These are phyloP conservation scores for Macropodus opercularis DNA, from an alignment of 2,797 vertebrate species.

Conservation along the genomic window DNA sequence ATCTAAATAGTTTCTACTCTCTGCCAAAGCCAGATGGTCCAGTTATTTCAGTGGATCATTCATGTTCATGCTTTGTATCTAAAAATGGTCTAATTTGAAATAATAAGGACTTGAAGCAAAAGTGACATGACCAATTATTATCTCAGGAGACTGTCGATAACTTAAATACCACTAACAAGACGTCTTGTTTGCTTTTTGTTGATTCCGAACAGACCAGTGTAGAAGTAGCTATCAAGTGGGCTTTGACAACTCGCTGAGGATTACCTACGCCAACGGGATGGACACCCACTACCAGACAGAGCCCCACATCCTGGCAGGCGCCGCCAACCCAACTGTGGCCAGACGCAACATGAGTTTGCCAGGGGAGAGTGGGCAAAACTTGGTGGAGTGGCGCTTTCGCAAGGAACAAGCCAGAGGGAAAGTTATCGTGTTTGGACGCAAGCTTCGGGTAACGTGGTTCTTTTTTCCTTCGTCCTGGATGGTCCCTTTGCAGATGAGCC, in stretches of 20 bases:
- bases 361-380: slow-evolving; percentile 92
- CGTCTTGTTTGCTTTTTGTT: slow-evolving; percentile 15
- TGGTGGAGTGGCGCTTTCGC: slow-evolving; percentile 98
- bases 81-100: slow-evolving; percentile 34
- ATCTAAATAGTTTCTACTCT: slow-evolving; percentile 59
- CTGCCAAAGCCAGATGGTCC: slow-evolving; percentile 56
- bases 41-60: slow-evolving; percentile 46
- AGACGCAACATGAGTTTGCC: slow-evolving; percentile 97
- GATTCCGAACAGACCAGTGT: slow-evolving; percentile 87
- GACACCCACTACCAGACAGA: slow-evolving; percentile 97
- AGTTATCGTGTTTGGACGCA: slow-evolving; percentile 96
- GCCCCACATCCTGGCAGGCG: slow-evolving; percentile 93
- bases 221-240: slow-evolving; percentile 95
- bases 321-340: slow-evolving; percentile 93
- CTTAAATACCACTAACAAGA: neutral
- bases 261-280: slow-evolving; percentile 95
- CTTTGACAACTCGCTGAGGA: slow-evolving; percentile 92
- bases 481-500: slow-evolving; percentile 16
- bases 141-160: neutral
- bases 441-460: slow-evolving; percentile 88
- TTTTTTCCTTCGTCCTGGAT: neutral
- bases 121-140: slow-evolving; percentile 4
- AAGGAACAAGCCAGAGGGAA: slow-evolving; percentile 96
- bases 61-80: slow-evolving; percentile 26
- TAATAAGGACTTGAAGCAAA: slow-evolving; percentile 10